These are phyloP conservation scores for Syrrhaptes paradoxus DNA, from an alignment of 2,113 vertebrate species.

Conservation along the genomic window DNA sequence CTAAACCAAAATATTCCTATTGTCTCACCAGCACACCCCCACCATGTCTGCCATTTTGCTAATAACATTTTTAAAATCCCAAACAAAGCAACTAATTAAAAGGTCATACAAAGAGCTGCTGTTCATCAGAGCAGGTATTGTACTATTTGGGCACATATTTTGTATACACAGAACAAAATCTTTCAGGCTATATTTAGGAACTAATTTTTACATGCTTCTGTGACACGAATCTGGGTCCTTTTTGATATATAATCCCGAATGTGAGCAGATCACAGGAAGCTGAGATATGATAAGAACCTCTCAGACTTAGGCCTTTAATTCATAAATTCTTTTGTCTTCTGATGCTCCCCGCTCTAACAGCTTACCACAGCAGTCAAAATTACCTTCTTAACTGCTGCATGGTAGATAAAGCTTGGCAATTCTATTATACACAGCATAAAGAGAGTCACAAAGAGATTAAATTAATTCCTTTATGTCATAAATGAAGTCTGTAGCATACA, in stretches of 20 bases:
- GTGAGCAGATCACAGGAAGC: conserved; percentile 17
- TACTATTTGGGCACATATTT: background rate
- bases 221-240: background rate
- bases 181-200: background rate
- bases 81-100: background rate
- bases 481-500: background rate
- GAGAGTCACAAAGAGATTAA: conserved; percentile 21
- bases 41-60: background rate
- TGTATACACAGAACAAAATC: background rate
- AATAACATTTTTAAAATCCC: background rate
- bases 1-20: background rate
- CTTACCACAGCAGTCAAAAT: conserved; percentile 18
- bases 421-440: conserved; percentile 19
- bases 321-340: background rate
- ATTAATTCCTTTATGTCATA: conserved; percentile 27
- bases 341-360: conserved; percentile 7
- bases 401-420: conserved; percentile 30
- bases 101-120: background rate
- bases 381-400: conserved; percentile 24
- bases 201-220: background rate
- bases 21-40: background rate
- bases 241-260: background rate
- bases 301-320: conserved; percentile 18
- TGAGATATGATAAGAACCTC: background rate
- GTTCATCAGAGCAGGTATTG: background rate